Conservation (phyloP, 2,797 vertebrate species). For the Coregonus ussuriensis region DNA sequence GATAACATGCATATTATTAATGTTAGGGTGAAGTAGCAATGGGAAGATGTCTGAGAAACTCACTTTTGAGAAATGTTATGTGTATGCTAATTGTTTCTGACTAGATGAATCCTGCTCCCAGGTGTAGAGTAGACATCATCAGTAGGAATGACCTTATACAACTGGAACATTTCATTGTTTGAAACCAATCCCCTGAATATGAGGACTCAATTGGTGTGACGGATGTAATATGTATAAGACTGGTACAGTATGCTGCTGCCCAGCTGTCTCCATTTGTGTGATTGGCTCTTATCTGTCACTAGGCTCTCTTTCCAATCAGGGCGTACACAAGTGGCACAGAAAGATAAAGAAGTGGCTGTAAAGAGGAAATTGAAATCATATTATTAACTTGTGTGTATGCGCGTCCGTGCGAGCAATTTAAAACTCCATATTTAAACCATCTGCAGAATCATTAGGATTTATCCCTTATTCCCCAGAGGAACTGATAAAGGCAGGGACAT, state of each 20-base stretch:
- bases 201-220: background rate
- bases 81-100: background rate
- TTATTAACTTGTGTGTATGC: slow-evolving; percentile 1
- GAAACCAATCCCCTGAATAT: background rate
- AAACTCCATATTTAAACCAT: slow-evolving; percentile 1
- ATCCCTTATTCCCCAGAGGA: background rate
- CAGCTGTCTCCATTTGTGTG: background rate
- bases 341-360: background rate
- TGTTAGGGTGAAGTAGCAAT: background rate
- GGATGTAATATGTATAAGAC: background rate
- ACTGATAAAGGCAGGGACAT: too few species aligned
- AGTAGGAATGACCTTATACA: background rate
- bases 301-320: background rate
- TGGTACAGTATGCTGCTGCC: background rate
- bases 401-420: background rate
- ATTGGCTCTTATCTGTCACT: background rate
- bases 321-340: background rate
- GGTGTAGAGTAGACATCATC: too few species aligned
- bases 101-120: background rate
- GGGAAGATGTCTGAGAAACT: background rate
- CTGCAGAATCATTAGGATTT: background rate
- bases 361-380: background rate
- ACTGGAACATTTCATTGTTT: too few species aligned
- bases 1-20: background rate
- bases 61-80: background rate